Conservation (phyloP, 2,888 invertebrate genomes). For the Kryphioiulus occultus region DNA sequence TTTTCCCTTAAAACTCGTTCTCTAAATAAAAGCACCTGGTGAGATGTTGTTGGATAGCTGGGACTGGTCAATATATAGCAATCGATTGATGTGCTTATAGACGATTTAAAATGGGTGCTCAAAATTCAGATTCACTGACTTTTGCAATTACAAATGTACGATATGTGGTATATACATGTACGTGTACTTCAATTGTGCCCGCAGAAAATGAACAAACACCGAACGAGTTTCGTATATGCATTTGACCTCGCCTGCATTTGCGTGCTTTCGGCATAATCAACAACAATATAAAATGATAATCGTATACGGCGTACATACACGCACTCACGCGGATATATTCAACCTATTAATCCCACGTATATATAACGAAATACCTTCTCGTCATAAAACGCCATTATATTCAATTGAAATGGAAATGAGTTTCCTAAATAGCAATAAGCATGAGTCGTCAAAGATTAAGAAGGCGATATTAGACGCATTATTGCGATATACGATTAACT, state of each 20-base stretch:
- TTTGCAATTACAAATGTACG: not conserved
- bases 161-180: not conserved
- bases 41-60: no score
- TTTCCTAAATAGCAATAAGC: not conserved
- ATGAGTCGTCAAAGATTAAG: not conserved
- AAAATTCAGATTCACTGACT: not conserved
- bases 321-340: not conserved
- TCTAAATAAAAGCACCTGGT: no score
- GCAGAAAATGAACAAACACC: not conserved
- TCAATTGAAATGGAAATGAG: constrained; percentile 28
- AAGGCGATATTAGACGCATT: not conserved
- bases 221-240: not conserved
- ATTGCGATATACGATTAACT: not conserved
- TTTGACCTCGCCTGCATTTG: constrained; percentile 21
- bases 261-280: constrained; percentile 18
- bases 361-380: not conserved
- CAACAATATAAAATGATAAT: constrained; percentile 12
- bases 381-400: not conserved
- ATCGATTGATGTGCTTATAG: no score
- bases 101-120: not conserved
- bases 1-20: no score
- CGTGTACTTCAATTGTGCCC: not conserved
- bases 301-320: not conserved
- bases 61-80: no score
- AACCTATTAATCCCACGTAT: not conserved